Evolutionary conservation across 2,797 vertebrate species (phyloP).

Genomic region (Scolopax rusticola): DNA sequence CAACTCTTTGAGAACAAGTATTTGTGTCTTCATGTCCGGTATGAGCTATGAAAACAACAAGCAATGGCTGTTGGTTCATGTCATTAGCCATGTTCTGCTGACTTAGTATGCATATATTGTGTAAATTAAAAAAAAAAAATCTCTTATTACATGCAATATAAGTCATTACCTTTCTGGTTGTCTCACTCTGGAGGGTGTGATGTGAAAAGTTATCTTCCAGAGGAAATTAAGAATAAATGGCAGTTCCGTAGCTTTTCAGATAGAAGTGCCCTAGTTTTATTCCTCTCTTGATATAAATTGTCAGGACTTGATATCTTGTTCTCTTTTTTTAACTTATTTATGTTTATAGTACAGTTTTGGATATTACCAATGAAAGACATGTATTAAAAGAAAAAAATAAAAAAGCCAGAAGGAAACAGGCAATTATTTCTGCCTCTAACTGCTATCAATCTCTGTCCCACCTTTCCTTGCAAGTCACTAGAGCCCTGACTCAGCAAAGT

Average conservation of each 20-base stretch:
- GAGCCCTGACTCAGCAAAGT: slow-evolving; percentile 10
- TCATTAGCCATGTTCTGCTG: neutral
- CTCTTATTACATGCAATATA: neutral
- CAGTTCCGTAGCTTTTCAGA: neutral
- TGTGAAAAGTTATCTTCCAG: neutral
- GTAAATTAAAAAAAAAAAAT: neutral
- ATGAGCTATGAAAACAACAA: neutral
- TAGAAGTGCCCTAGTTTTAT: neutral
- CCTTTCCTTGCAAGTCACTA: neutral
- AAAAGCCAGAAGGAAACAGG: neutral
- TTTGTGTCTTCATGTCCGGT: neutral
- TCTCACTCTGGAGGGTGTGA: neutral
- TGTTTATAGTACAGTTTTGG: neutral
- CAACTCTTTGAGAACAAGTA: neutral
- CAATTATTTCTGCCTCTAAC: neutral
- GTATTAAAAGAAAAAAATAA: neutral
- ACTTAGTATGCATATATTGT: neutral
- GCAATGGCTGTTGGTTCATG: neutral
- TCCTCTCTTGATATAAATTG: neutral
- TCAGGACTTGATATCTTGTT: neutral
- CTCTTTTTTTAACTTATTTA: neutral
- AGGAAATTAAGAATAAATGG: neutral
- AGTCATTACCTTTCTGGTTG: neutral
- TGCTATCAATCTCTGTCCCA: neutral
- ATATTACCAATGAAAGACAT: neutral